Percentiles rank a stretch among this genome's conserved stretches.
phyloP scores from a whole-genome alignment of 2,797 vertebrate genomes.

The Clamator glandarius region DNA sequence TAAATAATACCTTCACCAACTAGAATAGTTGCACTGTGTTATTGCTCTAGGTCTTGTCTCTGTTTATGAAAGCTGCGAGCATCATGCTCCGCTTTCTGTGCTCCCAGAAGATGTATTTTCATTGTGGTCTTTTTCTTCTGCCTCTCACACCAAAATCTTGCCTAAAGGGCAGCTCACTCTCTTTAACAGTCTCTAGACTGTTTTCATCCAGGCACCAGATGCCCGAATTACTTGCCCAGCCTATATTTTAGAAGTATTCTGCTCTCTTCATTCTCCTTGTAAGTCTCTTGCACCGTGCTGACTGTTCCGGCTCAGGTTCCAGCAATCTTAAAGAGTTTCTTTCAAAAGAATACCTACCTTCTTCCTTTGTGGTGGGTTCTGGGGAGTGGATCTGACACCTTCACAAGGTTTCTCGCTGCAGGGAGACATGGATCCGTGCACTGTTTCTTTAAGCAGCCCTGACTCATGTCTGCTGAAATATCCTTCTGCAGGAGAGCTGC shows the following conservation, averaged over 20 bases:
- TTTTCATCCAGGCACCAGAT: background rate
- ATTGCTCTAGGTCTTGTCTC: background rate
- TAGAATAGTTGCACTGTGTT: background rate
- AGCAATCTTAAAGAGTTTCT: background rate
- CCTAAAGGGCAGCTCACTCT: background rate
- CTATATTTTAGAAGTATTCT: background rate
- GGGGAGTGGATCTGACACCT: conserved; percentile 86
- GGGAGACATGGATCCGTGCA: conserved; percentile 87
- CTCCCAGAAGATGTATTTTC: background rate
- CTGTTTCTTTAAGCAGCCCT: conserved; percentile 86
- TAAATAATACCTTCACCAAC: background rate
- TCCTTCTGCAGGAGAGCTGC: conserved; percentile 89
- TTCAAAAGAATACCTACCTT: conserved; percentile 87
- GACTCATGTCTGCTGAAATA: conserved; percentile 87
- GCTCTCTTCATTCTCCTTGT: background rate
- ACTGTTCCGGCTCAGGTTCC: background rate
- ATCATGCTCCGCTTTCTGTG: background rate
- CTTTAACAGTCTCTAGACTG: background rate
- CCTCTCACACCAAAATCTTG: background rate
- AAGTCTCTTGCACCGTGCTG: background rate
- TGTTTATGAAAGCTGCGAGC: background rate
- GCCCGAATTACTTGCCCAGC: background rate
- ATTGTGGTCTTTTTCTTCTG: background rate
- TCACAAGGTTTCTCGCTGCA: conserved; percentile 88
- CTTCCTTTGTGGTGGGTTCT: conserved; percentile 96